Conservation (phyloP, 2,888 invertebrate species). For the Opisthograptis luteolata region DNA sequence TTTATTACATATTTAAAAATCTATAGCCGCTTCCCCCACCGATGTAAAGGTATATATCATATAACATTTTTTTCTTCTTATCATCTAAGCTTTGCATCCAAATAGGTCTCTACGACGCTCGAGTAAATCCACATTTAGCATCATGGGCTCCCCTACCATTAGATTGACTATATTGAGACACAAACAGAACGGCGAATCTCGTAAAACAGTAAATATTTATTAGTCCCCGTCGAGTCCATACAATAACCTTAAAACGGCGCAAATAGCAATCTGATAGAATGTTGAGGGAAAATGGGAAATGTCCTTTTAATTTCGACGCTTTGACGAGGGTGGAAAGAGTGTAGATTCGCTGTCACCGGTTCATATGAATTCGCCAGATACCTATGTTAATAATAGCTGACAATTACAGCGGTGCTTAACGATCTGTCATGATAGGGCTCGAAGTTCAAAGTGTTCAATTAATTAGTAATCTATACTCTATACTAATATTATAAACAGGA, state of each 20-base stretch:
- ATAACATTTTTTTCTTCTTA: no score
- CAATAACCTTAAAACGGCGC: constrained; percentile 38
- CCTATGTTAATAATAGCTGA: constrained; percentile 4
- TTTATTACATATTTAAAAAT: no score
- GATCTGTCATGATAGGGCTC: neutral
- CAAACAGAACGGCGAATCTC: constrained; percentile 1
- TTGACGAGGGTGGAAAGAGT: constrained; percentile 12
- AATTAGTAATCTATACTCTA: no score
- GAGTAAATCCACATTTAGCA: no score
- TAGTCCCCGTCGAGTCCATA: constrained; percentile 34
- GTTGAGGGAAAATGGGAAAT: constrained; percentile 13
- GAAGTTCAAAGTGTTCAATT: no score
- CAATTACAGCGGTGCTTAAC: neutral
- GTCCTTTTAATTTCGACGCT: constrained; percentile 11
- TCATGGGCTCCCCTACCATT: no score
- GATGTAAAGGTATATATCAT: no score
- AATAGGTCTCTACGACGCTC: no score
- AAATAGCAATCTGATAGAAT: constrained; percentile 45
- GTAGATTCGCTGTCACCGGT: constrained; percentile 1
- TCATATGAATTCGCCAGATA: constrained; percentile 11
- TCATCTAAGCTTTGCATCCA: no score
- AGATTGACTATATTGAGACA: neutral
- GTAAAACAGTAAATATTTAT: constrained; percentile 31
- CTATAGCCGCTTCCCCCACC: no score
- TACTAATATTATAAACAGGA: no score